Evolutionary conservation across 2,888 invertebrate species (phyloP).

Genomic region (Caenorhabditis sulstoni): DNA sequence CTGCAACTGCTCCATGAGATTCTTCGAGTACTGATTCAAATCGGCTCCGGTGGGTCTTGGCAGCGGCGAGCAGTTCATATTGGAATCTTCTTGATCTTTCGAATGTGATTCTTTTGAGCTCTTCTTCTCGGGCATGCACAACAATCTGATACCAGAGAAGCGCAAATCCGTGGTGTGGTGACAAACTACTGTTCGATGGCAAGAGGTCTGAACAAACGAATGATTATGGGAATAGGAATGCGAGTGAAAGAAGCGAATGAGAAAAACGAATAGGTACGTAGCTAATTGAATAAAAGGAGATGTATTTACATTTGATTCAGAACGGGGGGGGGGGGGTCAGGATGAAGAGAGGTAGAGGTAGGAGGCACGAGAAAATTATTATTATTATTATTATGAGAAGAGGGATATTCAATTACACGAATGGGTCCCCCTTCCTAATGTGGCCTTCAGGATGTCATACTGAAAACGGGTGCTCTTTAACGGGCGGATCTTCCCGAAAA

Average conservation of each 20-base stretch:
- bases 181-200: background rate
- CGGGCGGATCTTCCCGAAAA: slow-evolving; percentile 13
- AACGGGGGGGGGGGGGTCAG: slow-evolving; percentile 12
- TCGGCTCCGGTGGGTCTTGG: slow-evolving; percentile 45
- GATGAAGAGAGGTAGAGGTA: background rate
- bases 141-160: background rate
- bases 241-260: slow-evolving; percentile 22
- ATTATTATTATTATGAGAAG: background rate
- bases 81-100: slow-evolving; percentile 35
- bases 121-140: slow-evolving; percentile 58
- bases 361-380: background rate
- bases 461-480: slow-evolving; percentile 7
- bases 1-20: slow-evolving; percentile 64
- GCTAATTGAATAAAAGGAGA: slow-evolving; percentile 44
- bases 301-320: slow-evolving; percentile 24
- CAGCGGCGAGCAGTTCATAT: slow-evolving; percentile 61
- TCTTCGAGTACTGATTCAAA: slow-evolving; percentile 57
- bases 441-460: slow-evolving; percentile 19
- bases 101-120: slow-evolving; percentile 16
- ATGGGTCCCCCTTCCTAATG: slow-evolving; percentile 12
- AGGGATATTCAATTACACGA: slow-evolving; percentile 31
- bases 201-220: slow-evolving; percentile 1
- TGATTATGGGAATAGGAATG: background rate
- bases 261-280: background rate
- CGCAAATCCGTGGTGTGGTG: background rate